Base-by-base conservation (phyloP, 2,797 vertebrate genomes). In the Characodon lateralis region DNA sequence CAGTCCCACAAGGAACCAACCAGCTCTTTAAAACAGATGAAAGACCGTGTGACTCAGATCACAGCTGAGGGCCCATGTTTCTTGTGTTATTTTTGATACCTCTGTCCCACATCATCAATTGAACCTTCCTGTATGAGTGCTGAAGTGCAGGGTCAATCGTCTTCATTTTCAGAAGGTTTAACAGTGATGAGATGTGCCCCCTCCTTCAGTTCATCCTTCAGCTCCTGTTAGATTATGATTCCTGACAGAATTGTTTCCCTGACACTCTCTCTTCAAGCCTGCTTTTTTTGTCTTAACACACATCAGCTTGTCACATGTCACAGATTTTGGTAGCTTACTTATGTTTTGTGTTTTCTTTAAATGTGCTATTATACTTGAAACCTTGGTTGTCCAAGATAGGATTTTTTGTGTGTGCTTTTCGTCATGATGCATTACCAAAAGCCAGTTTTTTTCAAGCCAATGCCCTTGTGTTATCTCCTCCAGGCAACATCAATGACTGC, bases 401-500 rank as follows among this genome's bases (percentile, higher is more conserved):
- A 72, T 82, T 73, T 84, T 86, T 78, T 85, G 39, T 26, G 24
- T 77, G 78, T 69, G 3, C 28, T 16, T 51, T 77, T 83, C 77
- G 65, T 26, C 39, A 6, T 14, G 12, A 22, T 68, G 58, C 50
- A 0, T 71, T 56, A 72, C 28, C 51, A 26, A 13, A 79, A 78
- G 43, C 39, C 75, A 50, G 24, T 58, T 39, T 77, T 6, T 35
- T 73, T 73, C 72, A 50, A 2, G 48, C 66, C 70, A 14, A 82
- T 31, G 46, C 55, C 46, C 46, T 53, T 74, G 48, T 87, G 61
- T 79, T 71, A 71, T 78, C 4, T 88, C 73, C 59, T 82, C 5
- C 65, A 99, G 98, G 98, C 63, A 99, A 99, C 73, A 99, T 99
- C 88, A 99, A 99, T 0, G 95, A 96, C 87, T 99, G 98, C 91